Evolutionary conservation across 1,140 invertebrate genomes (phyloP).

Genomic region (Cotesia typhae): DNA sequence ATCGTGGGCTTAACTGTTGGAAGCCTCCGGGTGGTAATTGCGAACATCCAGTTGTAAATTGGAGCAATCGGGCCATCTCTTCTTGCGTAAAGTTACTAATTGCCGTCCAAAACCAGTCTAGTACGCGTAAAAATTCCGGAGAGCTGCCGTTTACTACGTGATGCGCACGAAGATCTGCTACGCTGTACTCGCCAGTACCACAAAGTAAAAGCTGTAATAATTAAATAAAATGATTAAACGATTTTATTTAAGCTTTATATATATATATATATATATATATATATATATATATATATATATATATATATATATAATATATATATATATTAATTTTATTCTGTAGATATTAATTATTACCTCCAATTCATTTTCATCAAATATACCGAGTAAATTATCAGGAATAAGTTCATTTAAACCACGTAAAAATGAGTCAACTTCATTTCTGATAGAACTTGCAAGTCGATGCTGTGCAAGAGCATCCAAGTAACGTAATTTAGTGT

Average conservation of each 20-base stretch:
- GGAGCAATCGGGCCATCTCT: slow-evolving; percentile 90
- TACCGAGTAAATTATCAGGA: slow-evolving; percentile 90
- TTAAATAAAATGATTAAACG: slow-evolving; percentile 20
- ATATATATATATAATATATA: too few species aligned
- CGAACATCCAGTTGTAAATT: slow-evolving; percentile 94
- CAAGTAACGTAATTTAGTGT: slow-evolving; percentile 84
- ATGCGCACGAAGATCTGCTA: slow-evolving; percentile 88
- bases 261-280: too few species aligned
- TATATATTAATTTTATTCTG: too few species aligned
- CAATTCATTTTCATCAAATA: slow-evolving; percentile 96
- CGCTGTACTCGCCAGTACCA: slow-evolving; percentile 92
- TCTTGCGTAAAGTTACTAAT: slow-evolving; percentile 91
- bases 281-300: too few species aligned
- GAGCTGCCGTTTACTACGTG: slow-evolving; percentile 87
- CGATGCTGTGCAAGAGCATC: slow-evolving; percentile 90
- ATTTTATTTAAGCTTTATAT: neutral
- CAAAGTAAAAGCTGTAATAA: slow-evolving; percentile 81
- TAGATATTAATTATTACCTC: slow-evolving; percentile 73
- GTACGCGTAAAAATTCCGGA: slow-evolving; percentile 81
- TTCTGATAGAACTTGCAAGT: slow-evolving; percentile 80
- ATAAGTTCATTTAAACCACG: slow-evolving; percentile 90
- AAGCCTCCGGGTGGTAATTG: slow-evolving; percentile 92
- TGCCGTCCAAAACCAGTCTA: slow-evolving; percentile 95
- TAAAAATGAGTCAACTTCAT: slow-evolving; percentile 88
- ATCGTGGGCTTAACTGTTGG: slow-evolving; percentile 86